Evolutionary conservation across 2,113 vertebrate species (phyloP).

Genomic region (Hyperoodon ampullatus): DNA sequence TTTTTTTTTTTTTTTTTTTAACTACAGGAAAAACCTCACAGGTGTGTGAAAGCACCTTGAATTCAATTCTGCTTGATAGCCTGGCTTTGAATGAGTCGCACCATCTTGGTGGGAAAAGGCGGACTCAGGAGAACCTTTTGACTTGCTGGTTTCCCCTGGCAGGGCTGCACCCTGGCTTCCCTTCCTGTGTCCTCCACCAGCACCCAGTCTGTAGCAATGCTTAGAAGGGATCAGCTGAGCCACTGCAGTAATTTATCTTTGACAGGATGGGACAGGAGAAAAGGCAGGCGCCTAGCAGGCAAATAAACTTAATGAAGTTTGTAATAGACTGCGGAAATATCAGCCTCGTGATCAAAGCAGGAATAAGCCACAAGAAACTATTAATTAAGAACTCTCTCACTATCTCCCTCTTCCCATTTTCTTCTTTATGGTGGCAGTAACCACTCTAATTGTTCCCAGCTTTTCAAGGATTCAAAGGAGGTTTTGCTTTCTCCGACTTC

Average conservation of each 20-base stretch:
- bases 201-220: not conserved
- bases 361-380: conserved; percentile 75
- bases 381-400: conserved; percentile 77
- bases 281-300: conserved; percentile 75
- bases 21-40: not conserved
- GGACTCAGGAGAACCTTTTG: not conserved
- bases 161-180: not conserved
- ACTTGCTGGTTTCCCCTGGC: not conserved
- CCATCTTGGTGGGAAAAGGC: not conserved
- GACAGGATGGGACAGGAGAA: conserved; percentile 68
- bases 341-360: conserved; percentile 73
- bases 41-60: fast-evolving
- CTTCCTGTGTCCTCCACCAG: conserved; percentile 57
- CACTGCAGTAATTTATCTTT: conserved; percentile 77
- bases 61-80: not conserved
- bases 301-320: conserved; percentile 82
- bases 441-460: not conserved
- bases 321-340: conserved; percentile 77
- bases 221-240: conserved; percentile 52
- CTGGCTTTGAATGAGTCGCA: not conserved
- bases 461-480: not conserved
- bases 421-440: not conserved
- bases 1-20: not conserved
- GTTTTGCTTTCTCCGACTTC: not conserved
- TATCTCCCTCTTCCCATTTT: conserved; percentile 60